Conservation (phyloP, 2,797 vertebrate species). For the Poeciliopsis gracilis region DNA sequence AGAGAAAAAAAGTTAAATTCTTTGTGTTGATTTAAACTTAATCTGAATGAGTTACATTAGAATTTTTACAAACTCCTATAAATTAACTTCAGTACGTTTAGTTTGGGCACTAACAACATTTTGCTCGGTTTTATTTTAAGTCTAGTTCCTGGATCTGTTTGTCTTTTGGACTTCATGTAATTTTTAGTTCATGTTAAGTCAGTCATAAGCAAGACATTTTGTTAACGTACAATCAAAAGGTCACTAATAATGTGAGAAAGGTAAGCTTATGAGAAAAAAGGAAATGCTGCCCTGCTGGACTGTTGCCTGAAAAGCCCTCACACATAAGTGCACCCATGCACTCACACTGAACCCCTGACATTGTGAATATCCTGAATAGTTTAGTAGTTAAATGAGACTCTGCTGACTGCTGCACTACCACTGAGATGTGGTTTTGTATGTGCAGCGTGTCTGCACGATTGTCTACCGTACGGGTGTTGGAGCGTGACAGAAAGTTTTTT, state of each 20-base stretch:
- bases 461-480: conserved; percentile 7
- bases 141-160: neutral
- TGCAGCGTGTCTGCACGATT: conserved; percentile 11
- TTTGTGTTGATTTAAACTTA: neutral
- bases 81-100: neutral
- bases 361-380: conserved; percentile 50
- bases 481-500: conserved; percentile 16
- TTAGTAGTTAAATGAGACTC: conserved; percentile 63
- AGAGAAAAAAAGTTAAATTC: no score
- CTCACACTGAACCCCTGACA: conserved; percentile 24
- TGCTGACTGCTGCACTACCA: conserved; percentile 57
- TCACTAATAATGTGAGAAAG: neutral
- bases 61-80: neutral
- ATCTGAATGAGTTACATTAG: neutral
- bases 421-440: conserved; percentile 8
- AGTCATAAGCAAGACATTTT: neutral
- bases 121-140: neutral
- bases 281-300: neutral
- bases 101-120: neutral
- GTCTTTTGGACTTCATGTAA: no score
- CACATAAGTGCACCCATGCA: conserved; percentile 2
- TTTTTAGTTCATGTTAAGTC: neutral
- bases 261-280: neutral
- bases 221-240: neutral
- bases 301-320: conserved; percentile 2